These are phyloP conservation scores for Danio jaintianensis DNA, from an alignment of 2,797 vertebrate species.

Conservation along the genomic window DNA sequence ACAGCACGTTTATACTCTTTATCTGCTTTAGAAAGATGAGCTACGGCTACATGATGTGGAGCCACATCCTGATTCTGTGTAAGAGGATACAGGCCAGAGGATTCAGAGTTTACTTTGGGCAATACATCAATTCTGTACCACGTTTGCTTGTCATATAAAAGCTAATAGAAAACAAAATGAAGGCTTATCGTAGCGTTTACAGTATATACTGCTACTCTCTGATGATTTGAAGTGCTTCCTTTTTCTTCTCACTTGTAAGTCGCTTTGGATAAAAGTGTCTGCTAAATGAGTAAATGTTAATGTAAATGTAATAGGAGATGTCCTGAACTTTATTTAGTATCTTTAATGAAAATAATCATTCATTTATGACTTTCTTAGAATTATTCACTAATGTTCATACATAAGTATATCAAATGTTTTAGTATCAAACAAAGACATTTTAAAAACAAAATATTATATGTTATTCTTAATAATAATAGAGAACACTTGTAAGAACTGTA, in stretches of 20 bases:
- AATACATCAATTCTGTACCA: background rate
- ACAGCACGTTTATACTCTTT: constrained; percentile 47
- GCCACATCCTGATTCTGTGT: constrained; percentile 25
- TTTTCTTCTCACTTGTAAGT: too few species aligned
- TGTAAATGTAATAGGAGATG: background rate
- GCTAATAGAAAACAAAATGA: too few species aligned
- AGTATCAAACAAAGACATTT: too few species aligned
- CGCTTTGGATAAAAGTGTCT: too few species aligned
- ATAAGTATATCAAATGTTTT: too few species aligned
- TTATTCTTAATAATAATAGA: too few species aligned
- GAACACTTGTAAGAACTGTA: too few species aligned
- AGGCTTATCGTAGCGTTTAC: too few species aligned
- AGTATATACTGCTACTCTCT: too few species aligned
- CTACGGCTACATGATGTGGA: constrained; percentile 18
- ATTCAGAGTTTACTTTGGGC: background rate
- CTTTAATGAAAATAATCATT: background rate
- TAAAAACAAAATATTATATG: background rate
- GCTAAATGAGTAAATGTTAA: too few species aligned
- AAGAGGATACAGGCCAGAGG: constrained; percentile 30
- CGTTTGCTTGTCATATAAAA: background rate
- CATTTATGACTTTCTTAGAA: background rate
- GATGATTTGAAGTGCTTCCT: too few species aligned
- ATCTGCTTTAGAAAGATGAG: constrained; percentile 45
- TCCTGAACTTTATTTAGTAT: background rate
- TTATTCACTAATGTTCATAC: too few species aligned